Conservation (phyloP, 2,113 vertebrate genomes). For the Gila orcuttii region DNA sequence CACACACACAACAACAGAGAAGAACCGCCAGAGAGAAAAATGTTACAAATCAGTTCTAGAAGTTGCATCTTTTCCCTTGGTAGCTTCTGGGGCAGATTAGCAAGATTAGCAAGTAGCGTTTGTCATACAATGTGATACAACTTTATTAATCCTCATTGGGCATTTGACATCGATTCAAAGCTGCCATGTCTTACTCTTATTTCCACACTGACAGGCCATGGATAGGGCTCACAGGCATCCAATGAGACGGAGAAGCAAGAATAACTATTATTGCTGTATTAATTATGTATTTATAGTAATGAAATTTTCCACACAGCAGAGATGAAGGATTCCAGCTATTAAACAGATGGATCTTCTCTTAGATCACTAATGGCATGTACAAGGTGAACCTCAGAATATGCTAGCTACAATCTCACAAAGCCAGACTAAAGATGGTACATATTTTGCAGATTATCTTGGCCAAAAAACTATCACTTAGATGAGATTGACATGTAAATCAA, state of each 20-base stretch:
- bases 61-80: not conserved
- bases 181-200: slow-evolving; percentile 5
- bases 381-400: not conserved
- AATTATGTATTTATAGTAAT: slow-evolving; percentile 53
- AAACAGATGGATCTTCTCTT: slow-evolving; percentile 42
- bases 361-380: slow-evolving; percentile 20
- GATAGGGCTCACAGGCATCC: slow-evolving; percentile 20
- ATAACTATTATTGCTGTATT: slow-evolving; percentile 57
- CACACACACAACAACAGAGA: not conserved
- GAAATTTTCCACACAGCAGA: slow-evolving; percentile 50
- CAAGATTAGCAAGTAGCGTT: not conserved
- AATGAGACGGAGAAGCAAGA: slow-evolving; percentile 38
- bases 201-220: not conserved
- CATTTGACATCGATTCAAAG: slow-evolving; percentile 1
- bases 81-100: not conserved
- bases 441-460: not conserved
- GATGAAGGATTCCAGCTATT: slow-evolving; percentile 53
- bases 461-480: too few species aligned
- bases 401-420: not conserved
- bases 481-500: not conserved
- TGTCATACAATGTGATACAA: not conserved
- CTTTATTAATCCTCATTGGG: slow-evolving; percentile 24
- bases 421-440: not conserved
- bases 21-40: not conserved
- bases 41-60: slow-evolving; percentile 13